phyloP scores from a whole-genome alignment of 2,797 vertebrate genomes.

The Hozukius guyotensis region DNA sequence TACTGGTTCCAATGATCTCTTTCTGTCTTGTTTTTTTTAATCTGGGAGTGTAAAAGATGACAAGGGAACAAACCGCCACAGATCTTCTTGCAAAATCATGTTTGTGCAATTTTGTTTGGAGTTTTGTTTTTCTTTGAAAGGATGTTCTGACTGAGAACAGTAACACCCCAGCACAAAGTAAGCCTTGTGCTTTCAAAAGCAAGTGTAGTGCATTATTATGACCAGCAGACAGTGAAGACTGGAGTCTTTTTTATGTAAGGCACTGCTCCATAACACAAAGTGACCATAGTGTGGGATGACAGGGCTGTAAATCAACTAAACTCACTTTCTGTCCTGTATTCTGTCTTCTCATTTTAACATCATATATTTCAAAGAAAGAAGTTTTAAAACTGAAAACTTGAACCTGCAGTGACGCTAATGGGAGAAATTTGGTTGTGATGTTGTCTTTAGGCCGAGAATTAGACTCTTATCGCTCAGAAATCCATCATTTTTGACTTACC shows the following conservation, averaged over 20 bases:
- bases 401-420: background rate
- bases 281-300: background rate
- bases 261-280: background rate
- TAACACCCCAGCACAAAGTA: background rate
- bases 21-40: background rate
- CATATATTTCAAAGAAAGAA: background rate
- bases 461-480: background rate
- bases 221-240: background rate
- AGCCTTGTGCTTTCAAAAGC: background rate
- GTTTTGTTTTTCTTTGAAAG: slow-evolving; percentile 10
- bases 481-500: background rate
- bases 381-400: background rate
- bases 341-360: background rate
- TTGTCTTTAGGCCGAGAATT: background rate
- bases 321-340: background rate
- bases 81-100: background rate
- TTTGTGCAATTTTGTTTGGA: slow-evolving; percentile 10
- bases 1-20: background rate
- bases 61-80: background rate
- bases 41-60: background rate
- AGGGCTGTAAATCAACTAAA: background rate
- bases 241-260: background rate
- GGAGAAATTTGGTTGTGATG: background rate
- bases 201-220: slow-evolving; percentile 12
- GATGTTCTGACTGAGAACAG: background rate